Conservation (phyloP, 2,797 vertebrate species). For the Gephyroberyx darwinii region DNA sequence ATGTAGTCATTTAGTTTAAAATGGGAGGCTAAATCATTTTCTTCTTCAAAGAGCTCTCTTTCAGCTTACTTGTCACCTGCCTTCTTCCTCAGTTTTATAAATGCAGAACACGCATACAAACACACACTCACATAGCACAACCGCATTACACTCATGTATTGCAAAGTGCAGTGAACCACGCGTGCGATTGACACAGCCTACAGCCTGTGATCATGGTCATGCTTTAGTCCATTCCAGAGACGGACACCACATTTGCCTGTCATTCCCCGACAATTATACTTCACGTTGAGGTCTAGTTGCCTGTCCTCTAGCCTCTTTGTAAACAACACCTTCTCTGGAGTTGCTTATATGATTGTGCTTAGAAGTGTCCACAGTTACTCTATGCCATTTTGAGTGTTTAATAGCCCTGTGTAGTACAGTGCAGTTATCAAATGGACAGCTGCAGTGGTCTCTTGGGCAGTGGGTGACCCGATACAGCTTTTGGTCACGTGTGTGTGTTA, state of each 20-base stretch:
- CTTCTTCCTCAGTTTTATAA: neutral
- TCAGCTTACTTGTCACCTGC: neutral
- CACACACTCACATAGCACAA: neutral
- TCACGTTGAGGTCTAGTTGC: slow-evolving; percentile 4
- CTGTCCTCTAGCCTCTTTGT: slow-evolving; percentile 8
- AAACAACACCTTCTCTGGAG: slow-evolving; percentile 21
- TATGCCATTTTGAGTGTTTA: slow-evolving; percentile 70
- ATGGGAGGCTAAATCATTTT: neutral
- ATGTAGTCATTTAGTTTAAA: slow-evolving; percentile 1
- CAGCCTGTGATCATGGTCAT: slow-evolving; percentile 15
- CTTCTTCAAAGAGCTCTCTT: neutral
- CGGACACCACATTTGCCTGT: slow-evolving; percentile 15
- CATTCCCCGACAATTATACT: slow-evolving; percentile 21
- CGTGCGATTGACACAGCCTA: slow-evolving; percentile 3
- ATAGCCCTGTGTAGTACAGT: slow-evolving; percentile 68
- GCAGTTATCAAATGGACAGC: slow-evolving; percentile 79
- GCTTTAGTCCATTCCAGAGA: slow-evolving; percentile 22
- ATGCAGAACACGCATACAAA: neutral
- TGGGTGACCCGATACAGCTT: slow-evolving; percentile 73
- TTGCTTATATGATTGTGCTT: slow-evolving; percentile 40
- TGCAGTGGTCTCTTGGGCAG: slow-evolving; percentile 75
- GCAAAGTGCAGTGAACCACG: neutral
- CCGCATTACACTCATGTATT: neutral
- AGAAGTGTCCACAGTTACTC: slow-evolving; percentile 42
- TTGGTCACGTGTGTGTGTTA: slow-evolving; percentile 68